Conservation (phyloP, 2,888 invertebrate species). For the Cactoblastis cactorum region DNA sequence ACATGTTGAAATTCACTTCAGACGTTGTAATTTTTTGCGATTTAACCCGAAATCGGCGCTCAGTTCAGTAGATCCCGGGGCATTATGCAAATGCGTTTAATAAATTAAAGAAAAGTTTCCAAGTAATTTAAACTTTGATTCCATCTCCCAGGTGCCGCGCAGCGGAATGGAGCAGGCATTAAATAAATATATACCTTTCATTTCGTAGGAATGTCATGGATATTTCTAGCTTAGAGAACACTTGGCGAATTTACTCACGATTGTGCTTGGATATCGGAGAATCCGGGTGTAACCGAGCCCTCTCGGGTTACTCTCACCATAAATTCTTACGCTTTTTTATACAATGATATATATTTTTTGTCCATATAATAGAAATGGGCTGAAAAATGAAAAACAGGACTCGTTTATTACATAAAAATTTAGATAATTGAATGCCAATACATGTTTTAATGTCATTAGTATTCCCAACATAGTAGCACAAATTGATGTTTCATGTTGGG, state of each 20-base stretch:
- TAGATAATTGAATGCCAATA: no score
- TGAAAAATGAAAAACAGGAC: no score
- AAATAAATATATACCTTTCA: constrained; percentile 6
- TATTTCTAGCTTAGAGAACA: neutral
- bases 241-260: constrained; percentile 2
- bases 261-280: constrained; percentile 3
- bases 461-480: no score
- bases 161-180: constrained; percentile 9
- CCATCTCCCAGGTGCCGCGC: constrained; percentile 23
- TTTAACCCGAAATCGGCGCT: constrained; percentile 18
- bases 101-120: constrained; percentile 50
- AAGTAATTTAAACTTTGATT: constrained; percentile 45
- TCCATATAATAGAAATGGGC: no score
- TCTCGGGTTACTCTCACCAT: neutral
- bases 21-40: constrained; percentile 4
- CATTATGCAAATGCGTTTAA: constrained; percentile 51
- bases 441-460: no score
- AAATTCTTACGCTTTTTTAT: neutral
- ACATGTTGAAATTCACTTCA: neutral
- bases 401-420: no score
- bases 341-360: no score
- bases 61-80: constrained; percentile 23
- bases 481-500: no score
- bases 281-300: neutral
- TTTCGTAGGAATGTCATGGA: neutral